Conservation (phyloP, 2,113 vertebrate genomes). For the Melospiza georgiana region DNA sequence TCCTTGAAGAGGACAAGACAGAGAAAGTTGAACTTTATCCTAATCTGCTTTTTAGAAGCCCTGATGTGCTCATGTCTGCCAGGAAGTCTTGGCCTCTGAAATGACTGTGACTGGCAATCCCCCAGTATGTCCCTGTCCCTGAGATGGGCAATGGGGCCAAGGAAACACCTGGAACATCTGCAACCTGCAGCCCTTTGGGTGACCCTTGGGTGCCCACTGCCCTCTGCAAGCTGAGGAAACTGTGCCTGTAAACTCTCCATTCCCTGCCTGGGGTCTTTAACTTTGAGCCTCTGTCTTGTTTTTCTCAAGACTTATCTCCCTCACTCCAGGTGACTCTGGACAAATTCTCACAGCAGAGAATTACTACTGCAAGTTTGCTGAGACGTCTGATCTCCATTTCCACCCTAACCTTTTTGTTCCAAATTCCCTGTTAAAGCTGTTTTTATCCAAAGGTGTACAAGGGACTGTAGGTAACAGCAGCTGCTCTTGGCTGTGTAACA, state of each 20-base stretch:
- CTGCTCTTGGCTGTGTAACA: neutral
- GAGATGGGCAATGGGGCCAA: neutral
- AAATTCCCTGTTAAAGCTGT: neutral
- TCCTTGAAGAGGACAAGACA: neutral
- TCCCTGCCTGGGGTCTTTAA: neutral
- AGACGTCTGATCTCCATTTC: neutral
- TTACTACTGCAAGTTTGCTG: neutral
- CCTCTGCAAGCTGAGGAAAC: neutral
- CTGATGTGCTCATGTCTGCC: neutral
- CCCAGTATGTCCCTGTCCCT: neutral
- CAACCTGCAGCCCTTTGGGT: neutral
- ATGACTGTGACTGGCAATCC: neutral
- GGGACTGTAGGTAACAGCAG: neutral
- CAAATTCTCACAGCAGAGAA: neutral
- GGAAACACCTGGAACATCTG: neutral
- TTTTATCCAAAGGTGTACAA: neutral
- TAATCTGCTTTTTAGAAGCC: neutral
- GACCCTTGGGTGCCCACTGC: neutral
- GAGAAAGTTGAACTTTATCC: neutral
- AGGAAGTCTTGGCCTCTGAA: neutral
- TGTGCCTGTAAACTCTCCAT: neutral
- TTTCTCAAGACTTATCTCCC: neutral
- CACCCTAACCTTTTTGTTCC: neutral
- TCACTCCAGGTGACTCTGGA: neutral
- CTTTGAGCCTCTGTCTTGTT: neutral